Evolutionary conservation across 2,888 invertebrate genomes (phyloP).

Genomic region (Congeria kusceri): DNA sequence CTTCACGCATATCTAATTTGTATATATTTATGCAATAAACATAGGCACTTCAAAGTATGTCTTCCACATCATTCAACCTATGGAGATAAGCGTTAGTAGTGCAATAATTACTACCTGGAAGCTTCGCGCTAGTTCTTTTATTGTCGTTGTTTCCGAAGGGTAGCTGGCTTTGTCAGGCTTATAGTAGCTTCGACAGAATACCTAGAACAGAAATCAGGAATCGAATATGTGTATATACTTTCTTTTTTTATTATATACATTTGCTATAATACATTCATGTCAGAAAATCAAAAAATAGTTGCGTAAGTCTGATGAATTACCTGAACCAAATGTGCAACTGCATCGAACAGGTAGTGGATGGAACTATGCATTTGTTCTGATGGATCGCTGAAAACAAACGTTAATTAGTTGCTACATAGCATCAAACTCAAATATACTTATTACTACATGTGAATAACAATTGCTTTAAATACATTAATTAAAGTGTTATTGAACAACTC

Average conservation of each 20-base stretch:
- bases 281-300: background rate
- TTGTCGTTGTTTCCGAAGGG: constrained; percentile 74
- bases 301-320: constrained; percentile 49
- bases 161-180: constrained; percentile 73
- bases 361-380: constrained; percentile 68
- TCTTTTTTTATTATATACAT: too few species aligned
- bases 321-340: constrained; percentile 81
- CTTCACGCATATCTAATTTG: too few species aligned
- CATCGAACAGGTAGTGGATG: constrained; percentile 82
- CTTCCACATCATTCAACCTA: too few species aligned
- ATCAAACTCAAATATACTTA: background rate
- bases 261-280: too few species aligned
- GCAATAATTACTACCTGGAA: constrained; percentile 68
- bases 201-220: too few species aligned
- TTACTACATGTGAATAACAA: too few species aligned
- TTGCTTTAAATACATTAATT: too few species aligned
- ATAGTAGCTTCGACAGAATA: constrained; percentile 81
- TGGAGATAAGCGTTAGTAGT: background rate
- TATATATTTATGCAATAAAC: too few species aligned
- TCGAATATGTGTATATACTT: too few species aligned
- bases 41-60: too few species aligned
- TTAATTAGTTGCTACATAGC: too few species aligned
- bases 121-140: constrained; percentile 75
- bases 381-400: background rate
- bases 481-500: too few species aligned